These are phyloP conservation scores for Eupithecia tripunctaria DNA, from an alignment of 2,888 invertebrate species.

Conservation along the genomic window DNA sequence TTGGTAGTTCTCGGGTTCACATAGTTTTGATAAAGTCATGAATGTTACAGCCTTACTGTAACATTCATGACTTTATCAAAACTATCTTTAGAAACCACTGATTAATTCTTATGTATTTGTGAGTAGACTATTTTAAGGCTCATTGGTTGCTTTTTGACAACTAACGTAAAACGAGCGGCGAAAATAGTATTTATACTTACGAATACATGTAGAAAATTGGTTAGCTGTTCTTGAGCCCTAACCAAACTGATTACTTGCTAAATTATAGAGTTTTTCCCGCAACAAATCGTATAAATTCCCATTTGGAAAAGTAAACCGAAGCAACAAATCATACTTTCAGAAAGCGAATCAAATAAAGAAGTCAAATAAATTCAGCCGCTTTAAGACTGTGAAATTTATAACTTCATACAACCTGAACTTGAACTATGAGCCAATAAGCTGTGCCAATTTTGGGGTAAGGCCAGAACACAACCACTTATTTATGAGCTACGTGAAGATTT, in stretches of 20 bases:
- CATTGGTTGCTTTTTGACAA: no score
- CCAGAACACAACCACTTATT: slow-evolving; percentile 41
- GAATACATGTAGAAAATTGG: no score
- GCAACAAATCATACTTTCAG: slow-evolving; percentile 29
- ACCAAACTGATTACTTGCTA: background rate
- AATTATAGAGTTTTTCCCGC: background rate
- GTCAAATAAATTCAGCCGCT: slow-evolving; percentile 43
- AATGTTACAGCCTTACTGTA: no score
- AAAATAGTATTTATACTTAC: background rate
- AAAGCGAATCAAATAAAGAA: slow-evolving; percentile 40
- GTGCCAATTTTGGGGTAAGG: slow-evolving; percentile 62
- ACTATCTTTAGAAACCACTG: no score
- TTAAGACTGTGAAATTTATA: slow-evolving; percentile 48
- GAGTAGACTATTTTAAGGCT: no score
- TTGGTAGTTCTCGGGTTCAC: no score
- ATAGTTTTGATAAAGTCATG: no score
- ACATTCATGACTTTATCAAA: no score
- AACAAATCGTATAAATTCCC: slow-evolving; percentile 1
- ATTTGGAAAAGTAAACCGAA: slow-evolving; percentile 2
- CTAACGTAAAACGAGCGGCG: no score
- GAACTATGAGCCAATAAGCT: slow-evolving; percentile 66
- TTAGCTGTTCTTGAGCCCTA: background rate
- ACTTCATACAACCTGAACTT: slow-evolving; percentile 50
- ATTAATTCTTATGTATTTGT: no score
- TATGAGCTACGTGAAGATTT: slow-evolving; percentile 21